Conservation (phyloP, 2,888 invertebrate genomes). For the Alloscopus bannaensis region DNA sequence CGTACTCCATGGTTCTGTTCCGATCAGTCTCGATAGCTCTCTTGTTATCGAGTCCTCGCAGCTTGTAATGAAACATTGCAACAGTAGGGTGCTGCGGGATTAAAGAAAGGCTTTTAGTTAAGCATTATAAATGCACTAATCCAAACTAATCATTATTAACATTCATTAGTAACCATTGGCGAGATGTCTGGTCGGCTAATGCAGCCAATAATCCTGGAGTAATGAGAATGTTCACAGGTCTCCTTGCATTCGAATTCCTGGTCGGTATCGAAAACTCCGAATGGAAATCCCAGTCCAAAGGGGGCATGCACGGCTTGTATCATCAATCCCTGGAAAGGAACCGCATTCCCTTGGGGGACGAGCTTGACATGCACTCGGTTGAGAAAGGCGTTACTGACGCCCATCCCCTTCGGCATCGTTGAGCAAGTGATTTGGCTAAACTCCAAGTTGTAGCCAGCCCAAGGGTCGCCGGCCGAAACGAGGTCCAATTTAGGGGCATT, state of each 20-base stretch:
- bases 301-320: constrained; percentile 63
- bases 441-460: constrained; percentile 22
- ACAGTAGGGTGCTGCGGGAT: constrained; percentile 62
- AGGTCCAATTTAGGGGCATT: not conserved
- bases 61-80: constrained; percentile 42
- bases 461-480: constrained; percentile 10
- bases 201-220: constrained; percentile 45
- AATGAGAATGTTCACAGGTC: constrained; percentile 25
- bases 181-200: constrained; percentile 49
- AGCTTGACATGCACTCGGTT: constrained; percentile 43
- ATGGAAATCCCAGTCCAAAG: constrained; percentile 63
- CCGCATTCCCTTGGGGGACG: not conserved
- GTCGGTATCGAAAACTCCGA: constrained; percentile 59
- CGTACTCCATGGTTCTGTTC: not conserved
- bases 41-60: not conserved
- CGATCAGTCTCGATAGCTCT: not conserved
- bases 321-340: constrained; percentile 45
- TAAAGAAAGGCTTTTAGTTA: not conserved
- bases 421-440: constrained; percentile 37
- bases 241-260: constrained; percentile 58
- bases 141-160: not conserved
- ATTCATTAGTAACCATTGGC: constrained; percentile 36
- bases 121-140: not conserved
- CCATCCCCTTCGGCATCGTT: constrained; percentile 20
- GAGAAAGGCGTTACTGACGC: constrained; percentile 4